These are phyloP conservation scores for Sussaba pulchella DNA, from an alignment of 2,888 invertebrate species.

Conservation along the genomic window DNA sequence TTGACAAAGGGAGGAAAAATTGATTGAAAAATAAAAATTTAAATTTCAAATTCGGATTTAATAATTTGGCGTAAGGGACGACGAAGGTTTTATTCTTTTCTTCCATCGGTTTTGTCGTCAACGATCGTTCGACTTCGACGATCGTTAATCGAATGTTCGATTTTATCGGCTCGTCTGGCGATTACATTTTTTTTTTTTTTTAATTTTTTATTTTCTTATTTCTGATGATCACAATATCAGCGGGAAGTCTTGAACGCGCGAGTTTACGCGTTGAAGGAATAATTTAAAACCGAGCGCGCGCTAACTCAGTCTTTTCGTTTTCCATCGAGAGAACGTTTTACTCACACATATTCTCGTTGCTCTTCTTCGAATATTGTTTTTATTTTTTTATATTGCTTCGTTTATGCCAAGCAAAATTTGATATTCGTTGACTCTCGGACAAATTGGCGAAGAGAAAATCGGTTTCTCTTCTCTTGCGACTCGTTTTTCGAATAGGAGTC, in stretches of 20 bases:
- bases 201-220: conserved; percentile 7
- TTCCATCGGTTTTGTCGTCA: not conserved
- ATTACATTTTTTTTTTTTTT: conserved; percentile 11
- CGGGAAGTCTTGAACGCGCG: conserved; percentile 45
- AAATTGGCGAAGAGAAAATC: conserved; percentile 1
- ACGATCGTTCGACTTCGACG: not conserved
- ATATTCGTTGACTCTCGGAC: not conserved
- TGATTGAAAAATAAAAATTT: conserved; percentile 31
- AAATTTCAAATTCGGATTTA: conserved; percentile 28
- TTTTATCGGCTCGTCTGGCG: conserved; percentile 9
- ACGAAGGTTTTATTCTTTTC: conserved; percentile 19
- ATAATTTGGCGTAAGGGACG: conserved; percentile 22
- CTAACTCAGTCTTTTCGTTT: conserved; percentile 64
- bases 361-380: conserved; percentile 18
- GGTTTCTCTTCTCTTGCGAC: conserved; percentile 8
- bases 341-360: conserved; percentile 48
- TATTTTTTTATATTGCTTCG: too few species aligned
- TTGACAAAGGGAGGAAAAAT: not conserved
- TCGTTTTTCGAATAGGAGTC: conserved; percentile 54
- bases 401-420: conserved; percentile 44
- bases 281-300: conserved; percentile 64
- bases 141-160: not conserved
- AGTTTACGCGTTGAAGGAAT: conserved; percentile 57
- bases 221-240: conserved; percentile 60
- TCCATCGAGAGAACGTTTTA: conserved; percentile 58